A percentile compares a stretch with the other conserved stretches of the same genome.
Evolutionary conservation across 2,797 vertebrate genomes (phyloP).

Genomic region (Geotrypetes seraphini): DNA sequence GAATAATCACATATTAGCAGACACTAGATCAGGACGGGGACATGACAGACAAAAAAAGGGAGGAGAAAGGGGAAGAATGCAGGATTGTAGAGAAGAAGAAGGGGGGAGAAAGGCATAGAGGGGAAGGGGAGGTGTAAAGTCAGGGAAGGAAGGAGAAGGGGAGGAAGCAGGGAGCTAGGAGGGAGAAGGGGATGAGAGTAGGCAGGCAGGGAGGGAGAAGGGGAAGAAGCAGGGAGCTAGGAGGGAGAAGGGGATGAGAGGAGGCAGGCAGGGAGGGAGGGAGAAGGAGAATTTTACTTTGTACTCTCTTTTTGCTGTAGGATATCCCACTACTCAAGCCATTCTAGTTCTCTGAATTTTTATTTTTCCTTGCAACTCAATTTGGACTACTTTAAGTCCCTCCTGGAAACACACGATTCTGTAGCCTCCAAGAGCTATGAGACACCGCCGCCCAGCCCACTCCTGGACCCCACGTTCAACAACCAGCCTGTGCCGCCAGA

Average conservation of each 20-base stretch:
- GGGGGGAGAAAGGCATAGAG: not conserved
- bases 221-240: not conserved
- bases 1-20: too few species aligned
- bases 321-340: too few species aligned
- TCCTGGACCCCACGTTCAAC: slow-evolving; percentile 73
- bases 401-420: slow-evolving; percentile 89
- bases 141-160: not conserved
- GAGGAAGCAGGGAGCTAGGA: not conserved
- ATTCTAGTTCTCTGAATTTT: not conserved
- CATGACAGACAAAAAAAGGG: too few species aligned
- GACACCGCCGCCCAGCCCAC: slow-evolving; percentile 79
- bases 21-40: too few species aligned
- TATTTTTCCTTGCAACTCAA: not conserved
- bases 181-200: too few species aligned
- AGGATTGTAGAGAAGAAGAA: not conserved
- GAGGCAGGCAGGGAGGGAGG: not conserved
- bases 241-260: too few species aligned
- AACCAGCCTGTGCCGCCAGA: slow-evolving; percentile 86
- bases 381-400: slow-evolving; percentile 55
- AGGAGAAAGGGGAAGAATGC: too few species aligned
- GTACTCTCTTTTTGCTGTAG: not conserved
- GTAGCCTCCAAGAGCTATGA: slow-evolving; percentile 92
- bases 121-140: too few species aligned
- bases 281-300: not conserved
- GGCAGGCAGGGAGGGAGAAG: not conserved